These are phyloP conservation scores for Saccopteryx bilineata DNA, from an alignment of 2,113 vertebrate species.

Conservation along the genomic window DNA sequence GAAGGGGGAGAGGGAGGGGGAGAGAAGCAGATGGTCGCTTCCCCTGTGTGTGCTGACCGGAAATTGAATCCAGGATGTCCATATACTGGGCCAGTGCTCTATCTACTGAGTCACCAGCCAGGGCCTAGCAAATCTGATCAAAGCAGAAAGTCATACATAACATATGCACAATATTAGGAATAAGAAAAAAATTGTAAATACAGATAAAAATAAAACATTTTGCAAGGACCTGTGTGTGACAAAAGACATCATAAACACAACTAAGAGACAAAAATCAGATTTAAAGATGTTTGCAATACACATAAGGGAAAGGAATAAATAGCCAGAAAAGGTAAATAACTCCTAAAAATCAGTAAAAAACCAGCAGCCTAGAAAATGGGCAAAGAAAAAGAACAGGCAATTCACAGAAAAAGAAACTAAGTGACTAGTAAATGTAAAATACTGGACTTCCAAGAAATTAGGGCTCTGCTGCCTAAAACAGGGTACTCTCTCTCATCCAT, in stretches of 20 bases:
- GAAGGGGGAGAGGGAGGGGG: too few relatives aligned
- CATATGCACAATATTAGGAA: neutral
- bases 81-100: too few relatives aligned
- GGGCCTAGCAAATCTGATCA: neutral
- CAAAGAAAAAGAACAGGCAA: slow-evolving; percentile 33
- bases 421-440: neutral
- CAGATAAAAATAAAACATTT: neutral
- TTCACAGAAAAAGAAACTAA: slow-evolving; percentile 27
- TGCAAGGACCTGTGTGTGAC: neutral
- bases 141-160: neutral
- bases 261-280: neutral
- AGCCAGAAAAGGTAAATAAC: neutral
- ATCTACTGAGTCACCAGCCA: too few relatives aligned
- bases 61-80: too few relatives aligned
- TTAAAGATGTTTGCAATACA: neutral
- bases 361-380: slow-evolving; percentile 3
- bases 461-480: neutral
- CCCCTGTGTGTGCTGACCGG: too few relatives aligned
- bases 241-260: neutral
- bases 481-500: neutral
- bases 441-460: neutral
- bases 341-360: slow-evolving; percentile 34
- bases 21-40: too few relatives aligned
- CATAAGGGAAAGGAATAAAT: neutral
- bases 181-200: slow-evolving; percentile 30